Percentiles rank a stretch among this genome's conserved stretches.
Conservation (phyloP, 2,888 invertebrate genomes). For the Monoplex corrugatus region DNA sequence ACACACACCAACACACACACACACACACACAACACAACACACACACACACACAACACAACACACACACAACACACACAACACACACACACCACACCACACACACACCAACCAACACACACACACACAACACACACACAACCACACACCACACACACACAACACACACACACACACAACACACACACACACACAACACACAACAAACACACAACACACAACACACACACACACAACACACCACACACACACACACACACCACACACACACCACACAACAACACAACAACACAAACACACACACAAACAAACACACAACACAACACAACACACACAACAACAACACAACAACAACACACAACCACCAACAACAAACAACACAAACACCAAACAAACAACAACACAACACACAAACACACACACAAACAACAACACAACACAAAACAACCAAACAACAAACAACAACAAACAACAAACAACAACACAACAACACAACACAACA, state of each 20-base stretch:
- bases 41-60: not conserved
- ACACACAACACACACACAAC: too few relatives aligned
- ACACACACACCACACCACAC: too few relatives aligned
- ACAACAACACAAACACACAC: not conserved
- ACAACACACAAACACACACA: not conserved
- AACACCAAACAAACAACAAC: too few relatives aligned
- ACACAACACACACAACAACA: too few relatives aligned
- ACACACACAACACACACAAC: too few relatives aligned
- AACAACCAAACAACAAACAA: not conserved
- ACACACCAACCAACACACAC: too few relatives aligned
- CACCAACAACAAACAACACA: not conserved
- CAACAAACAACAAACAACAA: not conserved
- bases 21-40: too few relatives aligned
- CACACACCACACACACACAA: not conserved
- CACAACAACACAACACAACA: not conserved
- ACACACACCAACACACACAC: constrained; percentile 38
- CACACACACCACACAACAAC: not conserved
- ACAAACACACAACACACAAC: too few relatives aligned
- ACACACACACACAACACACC: not conserved
- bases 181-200: constrained; percentile 38
- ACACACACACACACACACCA: not conserved
- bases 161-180: constrained; percentile 6
- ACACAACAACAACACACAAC: not conserved
- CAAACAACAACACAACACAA: not conserved
- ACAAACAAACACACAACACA: constrained; percentile 23